Base-by-base conservation (phyloP, 2,113 vertebrate species). In the Corythoichthys intestinalis region DNA sequence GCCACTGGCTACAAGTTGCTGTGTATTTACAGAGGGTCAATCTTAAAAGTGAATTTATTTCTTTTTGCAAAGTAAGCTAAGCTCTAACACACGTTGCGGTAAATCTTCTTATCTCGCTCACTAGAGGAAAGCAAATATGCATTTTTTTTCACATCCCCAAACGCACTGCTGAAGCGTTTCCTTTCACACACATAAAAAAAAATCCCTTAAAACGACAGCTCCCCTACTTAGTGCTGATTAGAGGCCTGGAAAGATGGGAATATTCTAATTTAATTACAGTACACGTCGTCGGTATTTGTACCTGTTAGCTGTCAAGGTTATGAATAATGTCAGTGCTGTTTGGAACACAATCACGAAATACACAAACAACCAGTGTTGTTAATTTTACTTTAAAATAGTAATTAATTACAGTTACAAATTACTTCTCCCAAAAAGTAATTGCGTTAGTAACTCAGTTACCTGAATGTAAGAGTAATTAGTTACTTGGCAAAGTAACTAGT, bases 131-230 rank as follows among this genome's bases (percentile, higher is more conserved):
- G 20, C 2, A 66, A 66, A 44, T 54, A 47, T 53, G 37, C 6
- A 0, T 50, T 35, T 69, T 35, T 35, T 11, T 34, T 28, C 4
- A 34, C 1, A 56, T 34, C 53, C 20, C 61, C 20, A 48, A 47
- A 64, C n/a, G 47, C 10, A 64, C n/a, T 63, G 44, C 41, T 11
- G 10, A 70, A 54, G 14, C 17, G 2, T 8, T 62, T 50, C 7
- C 47, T 44, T 66, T 71, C 63, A 65, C 17, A 60, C 9, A 56
- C 53, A 4, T 8, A 50, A 54, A 20, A 54, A 54, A 54, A 20
- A 54, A 11, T 28, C 52, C 6, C 52, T 54, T n/a, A 54, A 54
- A 71, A 69, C 68, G 49, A 61, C 57, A 38, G 15, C 52, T 34
- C 6, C 20, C 15, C 17, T 65, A 54, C 52, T 54, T 54, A 54